Conservation (phyloP, 2,113 vertebrate species). For the Gavia stellata region DNA sequence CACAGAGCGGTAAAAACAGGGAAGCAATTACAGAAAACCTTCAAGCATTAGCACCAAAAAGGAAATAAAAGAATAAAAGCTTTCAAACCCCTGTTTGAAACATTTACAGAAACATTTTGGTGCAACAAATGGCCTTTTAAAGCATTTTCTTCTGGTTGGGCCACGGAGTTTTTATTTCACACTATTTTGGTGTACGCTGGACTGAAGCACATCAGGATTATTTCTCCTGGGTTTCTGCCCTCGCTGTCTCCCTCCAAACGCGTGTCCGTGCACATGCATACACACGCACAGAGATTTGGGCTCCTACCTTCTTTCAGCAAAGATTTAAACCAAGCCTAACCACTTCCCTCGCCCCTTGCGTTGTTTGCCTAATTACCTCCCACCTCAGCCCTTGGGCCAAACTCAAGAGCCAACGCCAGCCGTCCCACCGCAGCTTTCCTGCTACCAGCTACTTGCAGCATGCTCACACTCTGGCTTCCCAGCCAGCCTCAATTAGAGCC, state of each 20-base stretch:
- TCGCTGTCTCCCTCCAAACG: background rate
- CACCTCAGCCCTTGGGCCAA: background rate
- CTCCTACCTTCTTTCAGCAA: background rate
- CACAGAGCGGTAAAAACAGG: constrained; percentile 31
- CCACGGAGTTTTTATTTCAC: background rate
- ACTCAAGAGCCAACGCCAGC: background rate
- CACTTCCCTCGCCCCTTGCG: rapidly evolving
- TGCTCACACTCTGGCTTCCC: rapidly evolving
- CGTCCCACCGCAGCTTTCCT: rapidly evolving
- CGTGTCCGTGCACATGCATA: rapidly evolving
- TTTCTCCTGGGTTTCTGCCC: background rate
- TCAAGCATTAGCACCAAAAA: background rate
- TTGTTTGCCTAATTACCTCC: background rate
- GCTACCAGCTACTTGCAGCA: background rate
- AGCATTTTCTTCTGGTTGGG: background rate
- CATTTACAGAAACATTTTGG: background rate
- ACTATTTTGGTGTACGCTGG: rapidly evolving
- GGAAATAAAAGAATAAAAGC: constrained; percentile 37
- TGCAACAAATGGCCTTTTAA: constrained; percentile 11
- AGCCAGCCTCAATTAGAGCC: background rate
- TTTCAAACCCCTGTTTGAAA: background rate
- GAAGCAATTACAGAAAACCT: constrained; percentile 54
- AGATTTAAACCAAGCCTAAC: background rate
- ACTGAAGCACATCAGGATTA: background rate
- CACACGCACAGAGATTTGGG: rapidly evolving